Evolutionary conservation across 2,888 invertebrate species (phyloP).

Genomic region (Eristalis arbustorum): DNA sequence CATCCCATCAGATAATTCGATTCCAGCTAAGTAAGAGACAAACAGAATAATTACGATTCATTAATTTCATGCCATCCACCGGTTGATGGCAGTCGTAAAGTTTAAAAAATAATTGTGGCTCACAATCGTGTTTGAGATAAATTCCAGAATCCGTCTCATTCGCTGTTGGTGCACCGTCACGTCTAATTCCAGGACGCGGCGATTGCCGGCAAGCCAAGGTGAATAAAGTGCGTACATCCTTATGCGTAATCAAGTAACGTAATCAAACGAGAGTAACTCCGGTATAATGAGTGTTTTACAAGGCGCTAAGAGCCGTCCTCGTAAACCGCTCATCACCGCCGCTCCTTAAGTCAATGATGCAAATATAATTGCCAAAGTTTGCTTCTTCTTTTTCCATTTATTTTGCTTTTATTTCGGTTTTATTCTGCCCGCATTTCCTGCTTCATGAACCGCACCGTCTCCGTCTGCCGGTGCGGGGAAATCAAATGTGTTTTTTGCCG

Average conservation of each 20-base stretch:
- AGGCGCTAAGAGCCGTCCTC: slow-evolving; percentile 44
- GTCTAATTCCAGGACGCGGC: slow-evolving; percentile 2
- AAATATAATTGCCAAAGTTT: slow-evolving; percentile 39
- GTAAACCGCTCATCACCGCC: slow-evolving; percentile 6
- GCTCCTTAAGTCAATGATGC: slow-evolving; percentile 25
- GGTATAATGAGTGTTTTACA: slow-evolving; percentile 43
- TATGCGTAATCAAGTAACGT: slow-evolving; percentile 28
- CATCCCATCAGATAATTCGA: background rate
- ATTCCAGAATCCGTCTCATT: background rate
- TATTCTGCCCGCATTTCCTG: slow-evolving; percentile 11
- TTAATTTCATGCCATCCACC: slow-evolving; percentile 17
- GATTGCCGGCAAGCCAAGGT: slow-evolving; percentile 17
- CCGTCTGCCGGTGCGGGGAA: background rate
- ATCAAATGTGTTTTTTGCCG: slow-evolving; percentile 25
- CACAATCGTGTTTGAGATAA: background rate
- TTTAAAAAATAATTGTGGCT: slow-evolving; percentile 22
- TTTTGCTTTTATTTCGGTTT: slow-evolving; percentile 28
- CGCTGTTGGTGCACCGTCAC: background rate
- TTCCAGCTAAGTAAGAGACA: slow-evolving; percentile 8
- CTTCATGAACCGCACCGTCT: background rate
- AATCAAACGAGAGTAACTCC: slow-evolving; percentile 23
- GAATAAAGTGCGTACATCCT: slow-evolving; percentile 33
- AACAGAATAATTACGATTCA: slow-evolving; percentile 50
- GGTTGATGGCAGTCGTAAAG: slow-evolving; percentile 51
- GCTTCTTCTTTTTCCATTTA: background rate